Conservation (phyloP, 2,888 invertebrate species). For the Hermodice carunculata region DNA sequence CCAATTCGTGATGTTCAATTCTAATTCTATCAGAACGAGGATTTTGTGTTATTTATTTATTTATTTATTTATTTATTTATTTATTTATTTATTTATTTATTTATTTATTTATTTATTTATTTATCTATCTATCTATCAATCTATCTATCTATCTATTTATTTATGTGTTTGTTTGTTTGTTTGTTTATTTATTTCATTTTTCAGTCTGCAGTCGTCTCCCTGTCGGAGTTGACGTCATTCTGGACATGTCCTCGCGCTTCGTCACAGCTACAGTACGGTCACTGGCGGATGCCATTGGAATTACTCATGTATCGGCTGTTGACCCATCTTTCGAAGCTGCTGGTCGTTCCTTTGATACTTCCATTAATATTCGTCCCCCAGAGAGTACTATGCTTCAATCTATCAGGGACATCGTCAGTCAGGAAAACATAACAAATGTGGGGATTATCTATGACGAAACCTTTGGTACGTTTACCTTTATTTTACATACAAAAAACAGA, state of each 20-base stretch:
- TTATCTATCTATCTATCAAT: too few relatives aligned
- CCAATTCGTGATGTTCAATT: too few relatives aligned
- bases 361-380: constrained; percentile 78
- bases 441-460: constrained; percentile 91
- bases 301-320: constrained; percentile 53
- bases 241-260: constrained; percentile 54
- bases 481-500: too few relatives aligned
- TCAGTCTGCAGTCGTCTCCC: constrained; percentile 50
- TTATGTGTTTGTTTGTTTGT: too few relatives aligned
- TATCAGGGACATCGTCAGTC: constrained; percentile 83
- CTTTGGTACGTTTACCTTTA: constrained; percentile 79
- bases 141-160: too few relatives aligned
- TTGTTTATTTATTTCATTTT: constrained; percentile 14
- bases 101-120: too few relatives aligned
- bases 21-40: too few relatives aligned
- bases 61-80: too few relatives aligned
- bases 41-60: too few relatives aligned
- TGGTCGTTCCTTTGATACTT: constrained; percentile 11
- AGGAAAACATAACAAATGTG: constrained; percentile 90
- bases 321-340: constrained; percentile 38
- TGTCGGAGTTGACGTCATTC: constrained; percentile 43
- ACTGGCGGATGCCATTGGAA: constrained; percentile 50
- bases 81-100: too few relatives aligned
- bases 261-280: constrained; percentile 52
- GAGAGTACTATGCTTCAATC: constrained; percentile 87